These are phyloP conservation scores for Anolis apletophallus DNA, from an alignment of 2,797 vertebrate species.

Conservation along the genomic window DNA sequence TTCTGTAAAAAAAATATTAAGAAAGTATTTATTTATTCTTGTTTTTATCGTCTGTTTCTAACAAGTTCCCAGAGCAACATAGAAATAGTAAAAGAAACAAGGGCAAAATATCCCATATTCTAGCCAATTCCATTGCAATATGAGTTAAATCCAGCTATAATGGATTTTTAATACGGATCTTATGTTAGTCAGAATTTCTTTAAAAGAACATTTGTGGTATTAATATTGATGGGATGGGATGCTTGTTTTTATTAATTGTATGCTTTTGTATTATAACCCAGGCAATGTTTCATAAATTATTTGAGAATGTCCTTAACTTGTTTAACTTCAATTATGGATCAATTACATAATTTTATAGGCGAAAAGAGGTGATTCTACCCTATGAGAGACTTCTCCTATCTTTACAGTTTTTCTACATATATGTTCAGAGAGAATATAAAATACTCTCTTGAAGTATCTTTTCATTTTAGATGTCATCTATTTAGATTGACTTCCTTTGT, in stretches of 20 bases:
- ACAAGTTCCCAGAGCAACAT: neutral
- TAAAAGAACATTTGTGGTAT: neutral
- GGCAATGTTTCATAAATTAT: neutral
- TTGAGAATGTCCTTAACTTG: neutral
- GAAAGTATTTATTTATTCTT: neutral
- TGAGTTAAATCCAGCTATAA: neutral
- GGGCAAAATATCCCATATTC: neutral
- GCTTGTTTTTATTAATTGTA: too few species aligned
- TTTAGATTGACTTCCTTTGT: neutral
- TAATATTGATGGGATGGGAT: too few species aligned
- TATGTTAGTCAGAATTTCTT: neutral
- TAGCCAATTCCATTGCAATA: neutral
- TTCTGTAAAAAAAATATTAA: too few species aligned
- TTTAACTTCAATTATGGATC: neutral
- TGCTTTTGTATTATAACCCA: too few species aligned
- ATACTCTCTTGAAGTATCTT: neutral
- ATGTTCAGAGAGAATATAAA: neutral
- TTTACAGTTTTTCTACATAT: too few species aligned
- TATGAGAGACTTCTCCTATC: neutral
- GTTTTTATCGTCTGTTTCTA: neutral
- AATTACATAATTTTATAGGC: neutral
- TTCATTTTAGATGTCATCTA: too few species aligned
- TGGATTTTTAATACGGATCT: neutral
- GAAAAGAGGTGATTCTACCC: neutral
- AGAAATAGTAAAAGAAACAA: neutral